Percentiles rank a stretch among this genome's conserved stretches.
phyloP scores from a whole-genome alignment of 2,797 vertebrate genomes.

The Okamejei kenojei region DNA sequence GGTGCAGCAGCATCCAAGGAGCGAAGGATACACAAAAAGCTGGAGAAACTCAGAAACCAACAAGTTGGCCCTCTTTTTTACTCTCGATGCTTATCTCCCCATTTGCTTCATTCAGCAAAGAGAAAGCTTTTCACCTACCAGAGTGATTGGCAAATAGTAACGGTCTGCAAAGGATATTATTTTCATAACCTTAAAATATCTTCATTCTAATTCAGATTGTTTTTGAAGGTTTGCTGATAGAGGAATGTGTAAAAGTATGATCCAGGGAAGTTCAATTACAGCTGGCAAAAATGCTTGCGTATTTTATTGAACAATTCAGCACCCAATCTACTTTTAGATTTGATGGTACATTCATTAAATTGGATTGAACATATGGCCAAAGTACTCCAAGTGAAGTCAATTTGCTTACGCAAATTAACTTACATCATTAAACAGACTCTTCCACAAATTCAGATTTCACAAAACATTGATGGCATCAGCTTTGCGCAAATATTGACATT shows the following conservation, averaged over 20 bases:
- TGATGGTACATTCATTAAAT: constrained; percentile 4
- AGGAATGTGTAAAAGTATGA: neutral
- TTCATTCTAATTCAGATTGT: neutral
- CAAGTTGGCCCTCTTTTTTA: neutral
- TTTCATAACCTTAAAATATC: neutral
- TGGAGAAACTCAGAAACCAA: too few relatives aligned
- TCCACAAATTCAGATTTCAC: neutral
- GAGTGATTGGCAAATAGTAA: neutral
- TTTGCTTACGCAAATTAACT: constrained; percentile 6
- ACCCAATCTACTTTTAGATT: neutral
- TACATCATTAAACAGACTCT: neutral
- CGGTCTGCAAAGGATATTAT: neutral
- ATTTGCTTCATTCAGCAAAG: neutral
- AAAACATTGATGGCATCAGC: neutral
- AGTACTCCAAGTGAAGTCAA: neutral
- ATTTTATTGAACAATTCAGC: neutral
- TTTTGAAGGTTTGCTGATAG: neutral
- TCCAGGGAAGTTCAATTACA: neutral
- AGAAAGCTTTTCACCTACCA: neutral
- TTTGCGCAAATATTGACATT: neutral
- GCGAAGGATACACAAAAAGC: too few relatives aligned
- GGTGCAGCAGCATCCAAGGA: too few relatives aligned
- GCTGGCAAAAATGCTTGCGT: neutral
- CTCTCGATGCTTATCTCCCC: neutral
- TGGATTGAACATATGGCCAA: neutral